Evolutionary conservation across 2,113 vertebrate genomes (phyloP).

Genomic region (Coptodon bakossiorum): DNA sequence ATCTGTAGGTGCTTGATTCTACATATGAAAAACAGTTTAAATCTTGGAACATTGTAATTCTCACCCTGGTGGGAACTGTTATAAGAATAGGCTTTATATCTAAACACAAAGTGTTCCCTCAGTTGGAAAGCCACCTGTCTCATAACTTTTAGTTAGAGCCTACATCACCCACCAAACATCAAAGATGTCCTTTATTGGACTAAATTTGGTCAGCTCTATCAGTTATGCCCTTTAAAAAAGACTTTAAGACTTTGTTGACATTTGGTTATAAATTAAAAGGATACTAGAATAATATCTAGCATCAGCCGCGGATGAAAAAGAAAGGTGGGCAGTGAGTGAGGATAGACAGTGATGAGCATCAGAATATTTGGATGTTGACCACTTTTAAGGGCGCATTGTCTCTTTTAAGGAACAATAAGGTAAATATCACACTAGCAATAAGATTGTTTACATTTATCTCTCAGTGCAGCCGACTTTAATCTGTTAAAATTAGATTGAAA

Average conservation of each 20-base stretch:
- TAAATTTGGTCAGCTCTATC: neutral
- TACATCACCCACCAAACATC: neutral
- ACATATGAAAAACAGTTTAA: neutral
- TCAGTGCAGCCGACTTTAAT: neutral
- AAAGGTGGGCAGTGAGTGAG: neutral
- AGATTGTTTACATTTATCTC: neutral
- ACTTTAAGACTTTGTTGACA: neutral
- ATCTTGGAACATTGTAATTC: neutral
- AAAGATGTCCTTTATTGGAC: neutral
- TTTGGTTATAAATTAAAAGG: neutral
- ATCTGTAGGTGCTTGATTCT: neutral
- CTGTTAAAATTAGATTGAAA: neutral
- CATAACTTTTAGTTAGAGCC: neutral
- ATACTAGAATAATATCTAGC: neutral
- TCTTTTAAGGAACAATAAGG: neutral
- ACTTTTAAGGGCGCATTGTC: fast-evolving
- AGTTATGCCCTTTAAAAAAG: neutral
- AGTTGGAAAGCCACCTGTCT: neutral
- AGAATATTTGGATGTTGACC: neutral
- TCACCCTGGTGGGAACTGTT: neutral
- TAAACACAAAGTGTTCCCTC: neutral
- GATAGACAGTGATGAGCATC: neutral
- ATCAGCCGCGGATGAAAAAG: neutral
- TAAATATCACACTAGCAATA: neutral
- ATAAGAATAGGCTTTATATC: neutral